A percentile compares a stretch with the other conserved stretches of the same genome.
These are phyloP conservation scores for Ophion ventricosus DNA, from an alignment of 2,888 invertebrate genomes.

Conservation along the genomic window DNA sequence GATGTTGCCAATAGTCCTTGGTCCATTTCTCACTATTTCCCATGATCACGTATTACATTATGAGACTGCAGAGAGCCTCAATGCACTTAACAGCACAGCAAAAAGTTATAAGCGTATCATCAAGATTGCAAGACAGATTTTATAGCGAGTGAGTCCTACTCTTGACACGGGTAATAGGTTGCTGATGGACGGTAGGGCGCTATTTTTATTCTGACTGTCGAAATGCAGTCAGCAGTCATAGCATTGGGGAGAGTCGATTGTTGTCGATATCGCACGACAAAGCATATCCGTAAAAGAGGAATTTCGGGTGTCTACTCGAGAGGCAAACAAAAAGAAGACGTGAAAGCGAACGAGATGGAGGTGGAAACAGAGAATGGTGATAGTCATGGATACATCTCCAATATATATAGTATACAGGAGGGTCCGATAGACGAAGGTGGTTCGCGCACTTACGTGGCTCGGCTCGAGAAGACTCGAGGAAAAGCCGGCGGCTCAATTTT, in stretches of 20 bases:
- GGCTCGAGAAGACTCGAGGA: constrained; percentile 70
- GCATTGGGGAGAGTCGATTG: constrained; percentile 29
- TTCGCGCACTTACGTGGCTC: constrained; percentile 53
- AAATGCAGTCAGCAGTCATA: constrained; percentile 22
- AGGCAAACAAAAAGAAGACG: constrained; percentile 23
- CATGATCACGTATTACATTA: too few species aligned
- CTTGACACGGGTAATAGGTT: too few species aligned
- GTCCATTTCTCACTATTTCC: too few species aligned
- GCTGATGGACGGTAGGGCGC: neutral
- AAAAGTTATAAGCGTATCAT: neutral
- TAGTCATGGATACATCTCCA: constrained; percentile 25
- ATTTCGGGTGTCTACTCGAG: constrained; percentile 1
- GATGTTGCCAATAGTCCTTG: neutral
- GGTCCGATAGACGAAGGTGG: neutral
- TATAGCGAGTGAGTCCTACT: neutral
- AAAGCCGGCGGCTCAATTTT: constrained; percentile 81
- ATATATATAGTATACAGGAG: neutral
- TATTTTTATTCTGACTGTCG: constrained; percentile 13
- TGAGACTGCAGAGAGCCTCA: too few species aligned
- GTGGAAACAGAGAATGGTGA: constrained; percentile 44
- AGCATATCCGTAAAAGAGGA: constrained; percentile 3
- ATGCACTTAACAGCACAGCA: too few species aligned
- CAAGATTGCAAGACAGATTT: neutral
- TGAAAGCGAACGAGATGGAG: constrained; percentile 25
- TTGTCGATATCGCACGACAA: constrained; percentile 50